Percentiles rank a stretch among this genome's conserved stretches.
These are phyloP conservation scores for Piprites chloris DNA, from an alignment of 2,113 vertebrate species.

Conservation along the genomic window DNA sequence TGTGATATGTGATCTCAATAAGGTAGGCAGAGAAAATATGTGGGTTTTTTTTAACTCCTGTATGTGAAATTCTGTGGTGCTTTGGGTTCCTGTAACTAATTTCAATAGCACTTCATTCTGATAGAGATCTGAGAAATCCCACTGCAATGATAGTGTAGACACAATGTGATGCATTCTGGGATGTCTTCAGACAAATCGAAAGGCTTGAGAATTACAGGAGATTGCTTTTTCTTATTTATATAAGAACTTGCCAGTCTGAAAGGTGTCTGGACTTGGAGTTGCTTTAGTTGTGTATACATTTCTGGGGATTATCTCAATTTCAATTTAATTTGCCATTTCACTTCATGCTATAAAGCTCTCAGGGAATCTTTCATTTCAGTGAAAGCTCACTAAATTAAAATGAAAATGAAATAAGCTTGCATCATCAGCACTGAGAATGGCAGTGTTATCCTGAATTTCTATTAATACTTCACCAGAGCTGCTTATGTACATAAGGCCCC, in stretches of 20 bases:
- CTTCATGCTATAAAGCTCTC: constrained; percentile 20
- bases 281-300: constrained; percentile 21
- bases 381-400: constrained; percentile 39
- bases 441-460: neutral
- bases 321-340: constrained; percentile 44
- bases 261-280: neutral
- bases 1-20: neutral
- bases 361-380: constrained; percentile 13
- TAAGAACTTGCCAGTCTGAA: neutral
- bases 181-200: neutral
- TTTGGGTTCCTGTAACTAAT: neutral
- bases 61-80: neutral
- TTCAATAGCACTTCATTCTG: neutral
- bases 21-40: neutral
- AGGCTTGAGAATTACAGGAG: neutral
- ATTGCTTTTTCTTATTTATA: constrained; percentile 6
- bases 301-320: constrained; percentile 41
- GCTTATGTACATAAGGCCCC: neutral
- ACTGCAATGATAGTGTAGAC: neutral
- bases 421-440: neutral
- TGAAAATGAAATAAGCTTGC: constrained; percentile 20
- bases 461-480: neutral
- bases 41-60: neutral
- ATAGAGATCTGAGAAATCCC: neutral
- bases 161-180: neutral